Evolutionary conservation across 2,113 vertebrate genomes (phyloP).

Genomic region (Nipponia nippon): DNA sequence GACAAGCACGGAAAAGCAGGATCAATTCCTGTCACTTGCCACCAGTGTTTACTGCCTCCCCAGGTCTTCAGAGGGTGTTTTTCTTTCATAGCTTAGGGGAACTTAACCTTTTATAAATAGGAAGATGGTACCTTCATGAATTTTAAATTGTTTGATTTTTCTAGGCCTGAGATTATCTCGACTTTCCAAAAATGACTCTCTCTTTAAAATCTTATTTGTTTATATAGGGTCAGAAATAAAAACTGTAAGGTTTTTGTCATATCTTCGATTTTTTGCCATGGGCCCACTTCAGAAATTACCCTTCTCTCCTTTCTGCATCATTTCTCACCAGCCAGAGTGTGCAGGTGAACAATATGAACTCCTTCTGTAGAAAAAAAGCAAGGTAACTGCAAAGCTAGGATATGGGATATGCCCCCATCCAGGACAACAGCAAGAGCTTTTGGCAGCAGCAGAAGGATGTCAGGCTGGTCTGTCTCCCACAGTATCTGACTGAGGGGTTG

Average conservation of each 20-base stretch:
- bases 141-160: slow-evolving; percentile 78
- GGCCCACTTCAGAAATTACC: neutral
- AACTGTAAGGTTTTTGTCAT: neutral
- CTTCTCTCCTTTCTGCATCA: neutral
- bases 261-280: neutral
- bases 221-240: neutral
- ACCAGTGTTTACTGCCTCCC: slow-evolving; percentile 82
- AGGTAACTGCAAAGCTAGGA: neutral
- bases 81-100: slow-evolving; percentile 78
- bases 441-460: neutral
- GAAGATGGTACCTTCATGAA: slow-evolving; percentile 74
- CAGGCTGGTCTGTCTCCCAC: neutral
- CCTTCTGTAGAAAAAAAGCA: neutral
- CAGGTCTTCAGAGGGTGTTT: slow-evolving; percentile 75
- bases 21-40: slow-evolving; percentile 86
- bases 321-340: neutral
- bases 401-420: neutral
- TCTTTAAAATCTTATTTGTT: neutral
- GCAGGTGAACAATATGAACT: neutral
- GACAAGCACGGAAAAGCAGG: slow-evolving; percentile 77
- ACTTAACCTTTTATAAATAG: slow-evolving; percentile 81
- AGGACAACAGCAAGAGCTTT: neutral
- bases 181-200: neutral
- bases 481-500: neutral
- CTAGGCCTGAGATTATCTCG: slow-evolving; percentile 14